phyloP scores from a whole-genome alignment of 2,797 vertebrate genomes.

The Dromococcyx pavoninus region DNA sequence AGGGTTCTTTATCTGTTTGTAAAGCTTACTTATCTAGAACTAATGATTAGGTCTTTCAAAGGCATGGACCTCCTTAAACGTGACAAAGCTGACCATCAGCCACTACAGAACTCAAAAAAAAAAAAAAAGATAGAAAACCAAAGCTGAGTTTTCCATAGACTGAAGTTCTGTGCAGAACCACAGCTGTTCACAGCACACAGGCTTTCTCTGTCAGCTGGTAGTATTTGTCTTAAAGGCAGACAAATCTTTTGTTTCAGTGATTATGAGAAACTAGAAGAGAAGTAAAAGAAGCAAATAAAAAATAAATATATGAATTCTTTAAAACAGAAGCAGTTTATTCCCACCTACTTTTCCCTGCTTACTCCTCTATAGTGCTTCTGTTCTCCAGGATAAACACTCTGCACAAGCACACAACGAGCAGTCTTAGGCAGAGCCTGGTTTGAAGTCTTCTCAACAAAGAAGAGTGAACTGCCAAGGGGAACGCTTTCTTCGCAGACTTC shows the following conservation, averaged over 20 bases:
- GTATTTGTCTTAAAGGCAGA: slow-evolving; percentile 47
- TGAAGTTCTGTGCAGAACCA: slow-evolving; percentile 34
- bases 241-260: slow-evolving; percentile 41
- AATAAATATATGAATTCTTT: not conserved
- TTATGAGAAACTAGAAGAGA: slow-evolving; percentile 2
- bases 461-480: not conserved
- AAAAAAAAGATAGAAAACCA: not conserved
- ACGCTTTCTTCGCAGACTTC: not conserved
- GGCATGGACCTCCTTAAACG: not conserved
- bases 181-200: slow-evolving; percentile 29
- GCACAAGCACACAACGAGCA: not conserved
- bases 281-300: not conserved
- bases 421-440: not conserved
- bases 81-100: not conserved
- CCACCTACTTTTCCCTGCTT: not conserved
- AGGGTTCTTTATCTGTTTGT: not conserved
- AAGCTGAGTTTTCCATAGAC: slow-evolving; percentile 22
- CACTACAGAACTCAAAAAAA: not conserved
- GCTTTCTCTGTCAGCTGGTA: slow-evolving; percentile 40
- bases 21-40: not conserved
- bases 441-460: not conserved
- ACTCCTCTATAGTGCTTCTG: not conserved
- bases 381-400: not conserved
- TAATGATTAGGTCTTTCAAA: not conserved
- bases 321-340: not conserved